Evolutionary conservation across 1,140 invertebrate genomes (phyloP).

Genomic region (Drosophila nigromelanica): DNA sequence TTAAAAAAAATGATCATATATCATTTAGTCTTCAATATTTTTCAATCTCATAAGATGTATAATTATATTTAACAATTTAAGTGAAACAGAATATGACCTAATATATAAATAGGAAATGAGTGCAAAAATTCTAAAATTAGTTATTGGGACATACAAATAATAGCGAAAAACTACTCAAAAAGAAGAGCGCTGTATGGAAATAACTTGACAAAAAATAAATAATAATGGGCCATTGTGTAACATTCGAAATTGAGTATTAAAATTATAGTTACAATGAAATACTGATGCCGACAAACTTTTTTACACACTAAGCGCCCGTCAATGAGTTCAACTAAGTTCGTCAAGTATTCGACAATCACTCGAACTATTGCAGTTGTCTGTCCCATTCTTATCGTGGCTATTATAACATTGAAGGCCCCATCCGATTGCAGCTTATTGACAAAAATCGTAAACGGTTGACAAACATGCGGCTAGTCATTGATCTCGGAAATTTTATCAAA

Average conservation of each 20-base stretch:
- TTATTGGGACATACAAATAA: too few relatives aligned
- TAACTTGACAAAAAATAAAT: too few relatives aligned
- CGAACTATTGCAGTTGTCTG: conserved; percentile 21
- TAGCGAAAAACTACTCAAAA: too few relatives aligned
- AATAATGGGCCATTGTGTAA: too few relatives aligned
- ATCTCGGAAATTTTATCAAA: conserved; percentile 20
- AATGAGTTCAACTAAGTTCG: conserved; percentile 1
- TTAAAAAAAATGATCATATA: too few relatives aligned
- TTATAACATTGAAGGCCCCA: conserved; percentile 26
- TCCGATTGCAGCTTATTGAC: conserved; percentile 6
- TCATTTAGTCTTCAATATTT: not conserved
- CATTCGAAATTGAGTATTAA: too few relatives aligned
- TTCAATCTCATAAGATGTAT: not conserved
- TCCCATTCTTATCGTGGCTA: conserved; percentile 23
- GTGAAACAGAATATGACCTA: too few relatives aligned
- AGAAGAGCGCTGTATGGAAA: too few relatives aligned
- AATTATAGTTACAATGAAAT: not conserved
- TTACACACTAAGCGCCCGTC: too few relatives aligned
- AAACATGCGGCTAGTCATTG: not conserved
- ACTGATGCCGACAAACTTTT: not conserved
- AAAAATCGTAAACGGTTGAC: not conserved
- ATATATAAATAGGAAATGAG: too few relatives aligned
- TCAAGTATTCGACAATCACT: conserved; percentile 19
- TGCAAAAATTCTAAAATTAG: too few relatives aligned
- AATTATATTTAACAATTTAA: too few relatives aligned